phyloP scores from a whole-genome alignment of 2,888 invertebrate genomes.

The Hesperia comma region DNA sequence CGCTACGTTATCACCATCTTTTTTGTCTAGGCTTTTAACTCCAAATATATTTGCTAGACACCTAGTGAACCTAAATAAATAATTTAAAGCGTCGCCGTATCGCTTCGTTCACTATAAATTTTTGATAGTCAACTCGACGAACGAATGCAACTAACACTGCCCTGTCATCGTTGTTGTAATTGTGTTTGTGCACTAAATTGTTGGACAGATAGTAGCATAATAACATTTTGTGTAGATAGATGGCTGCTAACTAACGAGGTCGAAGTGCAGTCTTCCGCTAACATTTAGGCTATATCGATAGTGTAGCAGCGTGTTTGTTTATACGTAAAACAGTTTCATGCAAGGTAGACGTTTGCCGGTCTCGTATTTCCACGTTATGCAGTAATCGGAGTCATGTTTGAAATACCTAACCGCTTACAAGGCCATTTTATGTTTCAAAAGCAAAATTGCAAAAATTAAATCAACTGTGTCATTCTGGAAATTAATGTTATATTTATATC shows the following conservation, averaged over 20 bases:
- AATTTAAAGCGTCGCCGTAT: background rate
- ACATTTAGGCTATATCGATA: slow-evolving; percentile 49
- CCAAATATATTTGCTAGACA: slow-evolving; percentile 14
- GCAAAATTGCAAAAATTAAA: background rate
- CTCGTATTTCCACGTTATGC: slow-evolving; percentile 6
- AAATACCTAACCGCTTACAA: too few species aligned
- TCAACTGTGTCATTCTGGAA: background rate
- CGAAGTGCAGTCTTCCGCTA: slow-evolving; percentile 64
- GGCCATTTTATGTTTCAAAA: background rate
- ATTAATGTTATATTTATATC: too few species aligned
- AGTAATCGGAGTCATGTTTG: slow-evolving; percentile 11
- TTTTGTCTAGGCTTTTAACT: background rate
- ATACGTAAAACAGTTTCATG: slow-evolving; percentile 42
- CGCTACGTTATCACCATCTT: slow-evolving; percentile 38
- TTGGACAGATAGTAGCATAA: slow-evolving; percentile 48
- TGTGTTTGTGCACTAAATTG: slow-evolving; percentile 34
- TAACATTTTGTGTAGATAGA: slow-evolving; percentile 47
- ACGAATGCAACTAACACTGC: background rate
- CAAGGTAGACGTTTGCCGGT: slow-evolving; percentile 10
- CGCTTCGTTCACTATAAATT: background rate
- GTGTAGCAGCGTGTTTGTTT: slow-evolving; percentile 36
- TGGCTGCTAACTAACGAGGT: slow-evolving; percentile 58
- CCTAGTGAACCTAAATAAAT: slow-evolving; percentile 13
- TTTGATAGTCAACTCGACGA: background rate
- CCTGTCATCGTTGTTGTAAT: slow-evolving; percentile 35